A percentile compares a stretch with the other conserved stretches of the same genome.
Evolutionary conservation across 2,113 vertebrate species (phyloP).

Genomic region (Chascanopsetta lugubris): DNA sequence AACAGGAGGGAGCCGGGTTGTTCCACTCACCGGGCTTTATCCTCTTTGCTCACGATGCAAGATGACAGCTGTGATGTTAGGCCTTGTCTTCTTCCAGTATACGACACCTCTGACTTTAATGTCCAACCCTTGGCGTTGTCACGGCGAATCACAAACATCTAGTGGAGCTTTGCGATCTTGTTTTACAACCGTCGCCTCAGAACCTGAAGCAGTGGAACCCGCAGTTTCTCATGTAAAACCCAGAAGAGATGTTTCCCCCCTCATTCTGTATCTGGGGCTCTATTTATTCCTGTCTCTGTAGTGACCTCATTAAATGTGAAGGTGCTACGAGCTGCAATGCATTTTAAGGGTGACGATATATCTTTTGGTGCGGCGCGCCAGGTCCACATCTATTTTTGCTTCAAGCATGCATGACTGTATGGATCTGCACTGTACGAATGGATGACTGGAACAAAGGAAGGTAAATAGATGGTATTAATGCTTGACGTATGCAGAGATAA

Average conservation of each 20-base stretch:
- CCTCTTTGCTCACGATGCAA: constrained; percentile 46
- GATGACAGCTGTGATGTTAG: constrained; percentile 57
- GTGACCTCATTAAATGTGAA: constrained; percentile 54
- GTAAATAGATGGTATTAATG: constrained; percentile 7
- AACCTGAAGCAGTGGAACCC: constrained; percentile 10
- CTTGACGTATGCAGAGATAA: constrained; percentile 7
- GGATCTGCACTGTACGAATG: neutral
- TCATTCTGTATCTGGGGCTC: constrained; percentile 48
- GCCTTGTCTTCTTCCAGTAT: constrained; percentile 34
- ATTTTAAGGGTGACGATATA: constrained; percentile 29
- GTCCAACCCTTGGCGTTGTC: constrained; percentile 56
- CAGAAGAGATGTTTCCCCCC: constrained; percentile 20
- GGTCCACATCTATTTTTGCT: constrained; percentile 10
- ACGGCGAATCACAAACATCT: constrained; percentile 49
- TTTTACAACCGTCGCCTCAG: constrained; percentile 20
- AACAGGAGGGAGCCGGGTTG: constrained; percentile 15
- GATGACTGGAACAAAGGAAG: constrained; percentile 8
- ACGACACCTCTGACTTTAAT: constrained; percentile 39
- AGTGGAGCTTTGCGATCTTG: constrained; percentile 19
- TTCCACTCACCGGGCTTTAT: constrained; percentile 50
- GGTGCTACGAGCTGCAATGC: constrained; percentile 16
- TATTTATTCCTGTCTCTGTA: constrained; percentile 31
- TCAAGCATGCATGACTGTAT: neutral
- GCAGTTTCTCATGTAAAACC: constrained; percentile 30
- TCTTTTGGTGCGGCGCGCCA: constrained; percentile 1